Evolutionary conservation across 2,888 invertebrate species (phyloP).

Genomic region (Oscheius sp.): DNA sequence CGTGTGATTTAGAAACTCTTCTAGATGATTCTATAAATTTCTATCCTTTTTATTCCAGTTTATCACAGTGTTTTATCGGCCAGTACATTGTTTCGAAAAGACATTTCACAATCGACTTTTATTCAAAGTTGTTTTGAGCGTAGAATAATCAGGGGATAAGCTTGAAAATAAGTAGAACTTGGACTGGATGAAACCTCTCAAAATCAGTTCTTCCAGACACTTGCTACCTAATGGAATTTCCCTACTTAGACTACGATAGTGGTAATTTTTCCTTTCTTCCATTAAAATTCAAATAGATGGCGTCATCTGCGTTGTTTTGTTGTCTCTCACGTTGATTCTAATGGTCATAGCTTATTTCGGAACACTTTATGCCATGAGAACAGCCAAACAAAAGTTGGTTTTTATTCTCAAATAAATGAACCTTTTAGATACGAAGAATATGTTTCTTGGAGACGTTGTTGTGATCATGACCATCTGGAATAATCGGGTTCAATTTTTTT

Average conservation of each 20-base stretch:
- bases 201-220: no score
- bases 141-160: no score
- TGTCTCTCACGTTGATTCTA: slow-evolving; percentile 38
- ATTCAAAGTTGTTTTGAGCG: no score
- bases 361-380: slow-evolving; percentile 36
- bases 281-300: slow-evolving; percentile 28
- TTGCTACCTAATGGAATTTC: no score
- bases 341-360: slow-evolving; percentile 40
- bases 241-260: neutral
- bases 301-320: slow-evolving; percentile 36
- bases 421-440: slow-evolving; percentile 14
- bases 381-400: slow-evolving; percentile 36
- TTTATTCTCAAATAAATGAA: no score
- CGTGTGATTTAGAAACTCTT: slow-evolving; percentile 25
- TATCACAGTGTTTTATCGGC: no score
- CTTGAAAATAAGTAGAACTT: no score
- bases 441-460: neutral
- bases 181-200: no score
- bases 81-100: no score
- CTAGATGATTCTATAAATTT: slow-evolving; percentile 7
- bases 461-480: slow-evolving; percentile 11
- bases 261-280: neutral
- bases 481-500: neutral
- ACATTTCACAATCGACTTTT: no score
- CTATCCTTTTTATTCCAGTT: slow-evolving; percentile 14